These are phyloP conservation scores for Noctua janthe DNA, from an alignment of 2,888 invertebrate genomes.

Conservation along the genomic window DNA sequence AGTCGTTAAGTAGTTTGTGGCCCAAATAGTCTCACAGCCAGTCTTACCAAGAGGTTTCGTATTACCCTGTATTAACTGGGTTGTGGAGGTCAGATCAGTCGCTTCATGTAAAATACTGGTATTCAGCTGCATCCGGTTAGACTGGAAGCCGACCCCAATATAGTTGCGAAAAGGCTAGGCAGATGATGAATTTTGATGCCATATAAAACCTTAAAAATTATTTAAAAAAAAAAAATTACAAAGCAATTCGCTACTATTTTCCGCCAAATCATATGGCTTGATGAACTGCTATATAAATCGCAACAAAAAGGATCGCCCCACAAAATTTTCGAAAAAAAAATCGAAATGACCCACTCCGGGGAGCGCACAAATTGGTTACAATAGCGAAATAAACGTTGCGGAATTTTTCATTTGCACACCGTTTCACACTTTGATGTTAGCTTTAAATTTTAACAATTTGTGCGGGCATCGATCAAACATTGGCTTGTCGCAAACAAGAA, in stretches of 20 bases:
- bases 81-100: too few species aligned
- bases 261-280: constrained; percentile 29
- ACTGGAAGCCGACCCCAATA: too few species aligned
- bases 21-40: too few species aligned
- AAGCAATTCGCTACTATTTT: neutral
- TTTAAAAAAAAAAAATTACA: neutral
- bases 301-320: constrained; percentile 16
- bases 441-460: constrained; percentile 79
- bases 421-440: constrained; percentile 86
- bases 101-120: too few species aligned
- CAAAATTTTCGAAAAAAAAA: constrained; percentile 18
- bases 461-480: constrained; percentile 76
- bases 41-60: too few species aligned
- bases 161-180: too few species aligned
- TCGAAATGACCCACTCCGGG: constrained; percentile 69
- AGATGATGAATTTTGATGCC: too few species aligned
- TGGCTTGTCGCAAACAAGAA: constrained; percentile 58
- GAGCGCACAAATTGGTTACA: constrained; percentile 84
- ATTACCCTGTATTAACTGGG: too few species aligned
- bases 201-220: too few species aligned
- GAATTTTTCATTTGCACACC: constrained; percentile 87
- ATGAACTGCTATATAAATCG: constrained; percentile 39
- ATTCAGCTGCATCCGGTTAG: too few species aligned
- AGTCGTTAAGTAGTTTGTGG: too few species aligned
- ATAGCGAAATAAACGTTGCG: constrained; percentile 84